Percentiles rank a stretch among this genome's conserved stretches.
These are phyloP conservation scores for Hedya salicella DNA, from an alignment of 2,888 invertebrate species.

Conservation along the genomic window DNA sequence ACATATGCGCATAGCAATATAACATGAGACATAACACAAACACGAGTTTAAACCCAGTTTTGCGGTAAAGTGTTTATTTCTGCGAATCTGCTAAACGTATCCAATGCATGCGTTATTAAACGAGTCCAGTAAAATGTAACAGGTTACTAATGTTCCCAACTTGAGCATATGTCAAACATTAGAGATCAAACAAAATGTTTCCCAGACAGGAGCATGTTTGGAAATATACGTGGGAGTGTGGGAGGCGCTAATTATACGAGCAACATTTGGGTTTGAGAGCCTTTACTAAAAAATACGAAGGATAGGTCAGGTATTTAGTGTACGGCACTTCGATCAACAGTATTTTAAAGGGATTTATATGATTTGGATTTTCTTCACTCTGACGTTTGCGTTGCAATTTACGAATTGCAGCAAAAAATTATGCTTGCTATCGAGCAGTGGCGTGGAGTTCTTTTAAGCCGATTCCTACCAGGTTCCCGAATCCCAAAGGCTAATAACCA, in stretches of 20 bases:
- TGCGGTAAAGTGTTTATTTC: neutral
- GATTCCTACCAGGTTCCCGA: too few species aligned
- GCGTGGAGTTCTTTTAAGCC: too few species aligned
- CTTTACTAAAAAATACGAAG: slow-evolving; percentile 37
- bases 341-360: too few species aligned
- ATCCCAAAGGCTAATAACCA: too few species aligned
- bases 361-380: too few species aligned
- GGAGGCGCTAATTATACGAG: slow-evolving; percentile 80
- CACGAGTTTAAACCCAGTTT: neutral
- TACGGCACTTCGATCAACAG: neutral
- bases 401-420: too few species aligned
- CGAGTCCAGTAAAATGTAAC: slow-evolving; percentile 12
- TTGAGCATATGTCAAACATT: slow-evolving; percentile 36
- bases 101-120: neutral
- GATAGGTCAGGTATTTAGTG: slow-evolving; percentile 27
- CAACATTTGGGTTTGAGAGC: slow-evolving; percentile 56
- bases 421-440: too few species aligned
- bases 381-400: too few species aligned
- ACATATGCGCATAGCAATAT: neutral
- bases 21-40: too few species aligned
- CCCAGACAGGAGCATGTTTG: slow-evolving; percentile 69
- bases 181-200: slow-evolving; percentile 66
- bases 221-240: slow-evolving; percentile 73
- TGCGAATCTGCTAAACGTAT: neutral
- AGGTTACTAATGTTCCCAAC: slow-evolving; percentile 15